Conservation (phyloP, 1,140 invertebrate genomes). For the Hypsibius dujardini region DNA sequence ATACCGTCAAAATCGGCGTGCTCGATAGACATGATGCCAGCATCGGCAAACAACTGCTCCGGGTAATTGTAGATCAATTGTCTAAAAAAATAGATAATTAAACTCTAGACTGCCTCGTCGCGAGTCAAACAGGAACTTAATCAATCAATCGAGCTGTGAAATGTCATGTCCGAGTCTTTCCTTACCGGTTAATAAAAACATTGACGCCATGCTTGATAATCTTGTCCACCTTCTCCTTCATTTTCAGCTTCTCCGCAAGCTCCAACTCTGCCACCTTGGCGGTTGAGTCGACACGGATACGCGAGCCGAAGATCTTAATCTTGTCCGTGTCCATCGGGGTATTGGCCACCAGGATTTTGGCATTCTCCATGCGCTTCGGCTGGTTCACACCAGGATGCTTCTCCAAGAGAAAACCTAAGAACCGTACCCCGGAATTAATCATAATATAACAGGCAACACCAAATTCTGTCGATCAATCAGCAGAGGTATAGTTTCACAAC, state of each 20-base stretch:
- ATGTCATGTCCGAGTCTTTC: neutral
- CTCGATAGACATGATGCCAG: slow-evolving; percentile 95
- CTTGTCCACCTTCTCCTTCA: slow-evolving; percentile 97
- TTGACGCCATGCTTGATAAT: slow-evolving; percentile 88
- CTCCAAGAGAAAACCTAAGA: slow-evolving; percentile 71
- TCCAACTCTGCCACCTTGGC: slow-evolving; percentile 96
- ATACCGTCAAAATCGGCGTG: slow-evolving; percentile 99
- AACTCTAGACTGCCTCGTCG: neutral
- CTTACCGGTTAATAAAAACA: slow-evolving; percentile 87
- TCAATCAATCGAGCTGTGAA: slow-evolving; percentile 14
- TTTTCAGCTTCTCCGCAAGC: slow-evolving; percentile 94
- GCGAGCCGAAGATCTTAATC: slow-evolving; percentile 96
- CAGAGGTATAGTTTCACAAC: too few relatives aligned
- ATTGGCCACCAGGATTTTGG: slow-evolving; percentile 94
- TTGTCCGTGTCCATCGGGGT: slow-evolving; percentile 99
- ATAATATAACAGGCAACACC: too few relatives aligned
- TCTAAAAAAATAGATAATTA: slow-evolving; percentile 34
- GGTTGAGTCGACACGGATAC: slow-evolving; percentile 89
- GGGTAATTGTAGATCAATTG: slow-evolving; percentile 99
- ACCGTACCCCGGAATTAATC: slow-evolving; percentile 17
- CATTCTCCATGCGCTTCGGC: slow-evolving; percentile 72
- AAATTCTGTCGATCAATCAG: too few relatives aligned
- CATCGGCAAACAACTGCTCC: slow-evolving; percentile 96
- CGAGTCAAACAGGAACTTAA: neutral
- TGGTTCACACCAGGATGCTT: slow-evolving; percentile 85